Base-by-base conservation (phyloP, 2,888 invertebrate genomes). In the Pollenia amentaria region DNA sequence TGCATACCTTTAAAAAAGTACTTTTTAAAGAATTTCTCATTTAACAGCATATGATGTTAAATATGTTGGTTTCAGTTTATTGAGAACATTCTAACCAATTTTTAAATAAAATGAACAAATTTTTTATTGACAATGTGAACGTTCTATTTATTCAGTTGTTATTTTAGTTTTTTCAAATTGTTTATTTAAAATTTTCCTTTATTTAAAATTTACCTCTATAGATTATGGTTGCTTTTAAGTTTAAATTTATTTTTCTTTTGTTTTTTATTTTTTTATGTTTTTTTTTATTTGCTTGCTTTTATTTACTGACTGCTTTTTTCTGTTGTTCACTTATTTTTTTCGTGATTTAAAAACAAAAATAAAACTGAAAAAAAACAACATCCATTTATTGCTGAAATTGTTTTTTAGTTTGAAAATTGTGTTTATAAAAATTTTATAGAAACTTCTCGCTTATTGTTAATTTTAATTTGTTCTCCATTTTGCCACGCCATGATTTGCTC, bases 221-320 rank as follows among this genome's bases (percentile, higher is more conserved):
- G 46, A 73, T 40, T 42, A 65, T 2, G 16, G 46, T 29, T 53
- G 42, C 38, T 46, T 29, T 62, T 79, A 3, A 38, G 38, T 76
- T 76, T 42, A 53, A 62, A 51, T 65, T 64, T 40, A 40, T 38
- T 69, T 76, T 73, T 76, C 38, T 73, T 53, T 60, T 44, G 29
- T 9, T 65, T 83, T 65, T 60, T 16, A 62, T 81, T 69, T 62
- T 78, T 70, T 29, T 6, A 29, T 46, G 40, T 75, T 44, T 69
- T 51, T 84, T 69, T 70, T 46, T 60, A 21, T 80, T 85, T 76
- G 81, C 81, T 73, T 85, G 81, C 77, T 85, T 81, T 55, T 44
- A 51, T 82, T 86, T 18, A 67, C 73, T 76, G 75, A 86, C 55
- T 82, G 82, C 42, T 51, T 65, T 70, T 14, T 80, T 62, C 16